Base-by-base conservation (phyloP, 2,888 invertebrate species). In the Lasioglossum lativentre region DNA sequence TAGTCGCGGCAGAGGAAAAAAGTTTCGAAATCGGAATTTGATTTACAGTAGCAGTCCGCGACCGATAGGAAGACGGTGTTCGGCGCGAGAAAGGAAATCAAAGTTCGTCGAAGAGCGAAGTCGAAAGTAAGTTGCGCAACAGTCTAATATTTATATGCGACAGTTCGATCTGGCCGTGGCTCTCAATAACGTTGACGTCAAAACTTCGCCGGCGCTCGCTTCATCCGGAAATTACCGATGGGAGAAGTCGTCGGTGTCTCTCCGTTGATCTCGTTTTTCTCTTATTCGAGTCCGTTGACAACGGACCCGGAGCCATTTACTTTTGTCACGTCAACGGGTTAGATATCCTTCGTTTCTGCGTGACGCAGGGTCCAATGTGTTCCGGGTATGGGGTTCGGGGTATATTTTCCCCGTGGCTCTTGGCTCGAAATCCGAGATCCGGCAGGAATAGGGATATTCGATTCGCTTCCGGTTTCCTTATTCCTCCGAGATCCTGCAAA, bases 131-230 rank as follows among this genome's bases (percentile, higher is more conserved):
- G 40, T 70, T 40, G 38, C 38, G 34, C 38, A 23, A 68, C 23
- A 4, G 68, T 40, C 70, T 38, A 70, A 70, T 70, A 70, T 70
- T 70, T 70, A 70, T 70, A 70, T 38, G 70, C 70, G 70, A 70
- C 70, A 70, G 70, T 70, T 40, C 70, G 70, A 70, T 70, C 70
- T 70, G 38, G 38, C 14, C 23, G 40, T 5, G 12, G 4, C 12
- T 40, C 70, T 70, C 70, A n/a, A 70, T 70, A 70, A 70, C 70
- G 70, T 23, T 23, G 30, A 40, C 70, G 70, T 70, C 70, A 70
- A 40, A 70, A 70, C n/a, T 70, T 70, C n/a, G 23, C 56, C 38
- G 12, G 4, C 14, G n/a, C 40, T 12, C n/a, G 70, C 5, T 40
- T n/a, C 23, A n/a, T 40, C 70, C 38, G 70, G 70, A 70, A 70